phyloP scores from a whole-genome alignment of 2,113 vertebrate species.

The Nesoenas mayeri region DNA sequence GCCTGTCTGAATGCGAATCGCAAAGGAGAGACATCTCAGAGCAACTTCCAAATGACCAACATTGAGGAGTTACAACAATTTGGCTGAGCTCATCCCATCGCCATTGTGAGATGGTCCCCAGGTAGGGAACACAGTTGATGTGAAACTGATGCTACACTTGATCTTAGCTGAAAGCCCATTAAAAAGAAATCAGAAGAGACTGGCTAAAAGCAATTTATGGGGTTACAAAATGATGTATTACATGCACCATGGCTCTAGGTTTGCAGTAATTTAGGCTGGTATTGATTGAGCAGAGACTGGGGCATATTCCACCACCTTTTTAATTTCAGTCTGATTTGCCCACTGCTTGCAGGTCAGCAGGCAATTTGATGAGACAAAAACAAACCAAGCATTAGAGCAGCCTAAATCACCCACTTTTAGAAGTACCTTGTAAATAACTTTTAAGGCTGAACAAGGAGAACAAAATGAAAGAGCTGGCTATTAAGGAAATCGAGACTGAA shows the following conservation, averaged over 20 bases:
- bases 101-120: rapidly evolving
- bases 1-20: rapidly evolving
- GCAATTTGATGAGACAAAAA: constrained; percentile 59
- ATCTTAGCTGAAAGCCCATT: constrained; percentile 54
- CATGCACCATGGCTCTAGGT: constrained; percentile 53
- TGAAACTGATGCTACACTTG: constrained; percentile 17
- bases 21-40: background rate
- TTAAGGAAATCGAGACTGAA: constrained; percentile 34
- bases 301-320: constrained; percentile 65
- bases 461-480: constrained; percentile 52
- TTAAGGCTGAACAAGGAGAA: constrained; percentile 38
- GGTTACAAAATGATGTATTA: constrained; percentile 70
- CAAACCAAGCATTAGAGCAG: constrained; percentile 58
- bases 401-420: constrained; percentile 45
- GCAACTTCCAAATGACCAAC: background rate
- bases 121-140: background rate
- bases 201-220: constrained; percentile 57
- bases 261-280: constrained; percentile 66
- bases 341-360: constrained; percentile 51
- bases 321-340: constrained; percentile 64
- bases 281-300: constrained; percentile 62
- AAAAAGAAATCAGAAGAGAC: constrained; percentile 54
- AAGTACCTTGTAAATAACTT: constrained; percentile 62
- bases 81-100: background rate
- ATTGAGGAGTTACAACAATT: background rate